These are phyloP conservation scores for Calyptomena viridis DNA, from an alignment of 2,113 vertebrate species.

Conservation along the genomic window DNA sequence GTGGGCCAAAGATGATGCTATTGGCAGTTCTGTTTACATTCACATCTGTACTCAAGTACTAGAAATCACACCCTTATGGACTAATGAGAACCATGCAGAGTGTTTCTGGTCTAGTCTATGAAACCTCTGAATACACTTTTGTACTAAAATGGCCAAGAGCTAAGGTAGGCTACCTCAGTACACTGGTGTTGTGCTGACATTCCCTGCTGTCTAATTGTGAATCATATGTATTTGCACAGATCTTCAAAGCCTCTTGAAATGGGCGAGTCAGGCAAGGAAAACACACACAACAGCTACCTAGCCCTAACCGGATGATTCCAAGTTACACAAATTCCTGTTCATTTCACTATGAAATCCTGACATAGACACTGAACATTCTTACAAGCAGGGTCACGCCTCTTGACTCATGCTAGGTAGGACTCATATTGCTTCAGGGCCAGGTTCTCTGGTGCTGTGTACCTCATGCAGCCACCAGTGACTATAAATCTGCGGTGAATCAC, in stretches of 20 bases:
- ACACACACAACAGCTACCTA: background rate
- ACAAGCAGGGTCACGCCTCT: background rate
- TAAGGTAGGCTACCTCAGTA: background rate
- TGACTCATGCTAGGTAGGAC: background rate
- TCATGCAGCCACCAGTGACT: background rate
- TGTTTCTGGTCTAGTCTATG: background rate
- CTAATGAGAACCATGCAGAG: background rate
- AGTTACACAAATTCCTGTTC: conserved; percentile 12
- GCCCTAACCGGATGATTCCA: background rate
- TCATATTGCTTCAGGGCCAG: background rate
- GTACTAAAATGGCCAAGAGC: background rate
- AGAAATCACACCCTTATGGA: background rate
- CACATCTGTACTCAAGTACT: background rate
- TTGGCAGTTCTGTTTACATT: background rate
- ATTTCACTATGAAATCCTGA: background rate
- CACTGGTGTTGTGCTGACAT: background rate
- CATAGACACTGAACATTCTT: background rate
- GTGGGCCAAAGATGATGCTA: background rate
- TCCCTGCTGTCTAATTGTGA: background rate
- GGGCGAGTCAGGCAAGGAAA: background rate
- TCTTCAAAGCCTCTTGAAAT: background rate
- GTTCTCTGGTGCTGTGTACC: background rate
- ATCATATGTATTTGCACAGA: background rate
- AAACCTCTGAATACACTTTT: background rate
- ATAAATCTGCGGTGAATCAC: rapidly evolving